Evolutionary conservation across 2,113 vertebrate genomes (phyloP).

Genomic region (Gymnogyps californianus): DNA sequence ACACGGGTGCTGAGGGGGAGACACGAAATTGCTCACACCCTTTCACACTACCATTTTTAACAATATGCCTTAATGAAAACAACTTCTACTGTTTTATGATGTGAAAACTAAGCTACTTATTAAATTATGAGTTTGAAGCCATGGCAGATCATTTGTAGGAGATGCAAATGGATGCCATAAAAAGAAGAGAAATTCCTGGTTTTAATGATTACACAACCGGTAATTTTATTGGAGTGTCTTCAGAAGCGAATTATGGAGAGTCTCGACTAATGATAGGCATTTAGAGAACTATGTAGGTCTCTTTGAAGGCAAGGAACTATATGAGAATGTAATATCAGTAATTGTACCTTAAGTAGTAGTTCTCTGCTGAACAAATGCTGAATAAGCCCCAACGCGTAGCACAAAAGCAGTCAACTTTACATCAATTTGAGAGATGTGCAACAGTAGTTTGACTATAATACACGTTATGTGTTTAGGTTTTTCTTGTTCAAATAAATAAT

Average conservation of each 20-base stretch:
- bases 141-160: background rate
- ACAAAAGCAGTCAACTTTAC: background rate
- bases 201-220: background rate
- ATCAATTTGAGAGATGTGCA: background rate
- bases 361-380: background rate
- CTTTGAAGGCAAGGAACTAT: background rate
- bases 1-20: background rate
- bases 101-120: background rate
- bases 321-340: background rate
- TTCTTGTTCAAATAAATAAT: background rate
- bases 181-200: background rate
- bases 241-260: background rate
- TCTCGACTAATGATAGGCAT: background rate
- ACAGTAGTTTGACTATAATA: background rate
- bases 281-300: background rate
- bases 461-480: background rate
- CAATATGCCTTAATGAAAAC: background rate
- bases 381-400: background rate
- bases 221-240: background rate
- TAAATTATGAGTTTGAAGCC: conserved; percentile 10
- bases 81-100: background rate
- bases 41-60: background rate
- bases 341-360: background rate
- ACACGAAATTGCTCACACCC: background rate
- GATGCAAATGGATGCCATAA: background rate